These are phyloP conservation scores for Mya arenaria DNA, from an alignment of 1,140 invertebrate species.

Conservation along the genomic window DNA sequence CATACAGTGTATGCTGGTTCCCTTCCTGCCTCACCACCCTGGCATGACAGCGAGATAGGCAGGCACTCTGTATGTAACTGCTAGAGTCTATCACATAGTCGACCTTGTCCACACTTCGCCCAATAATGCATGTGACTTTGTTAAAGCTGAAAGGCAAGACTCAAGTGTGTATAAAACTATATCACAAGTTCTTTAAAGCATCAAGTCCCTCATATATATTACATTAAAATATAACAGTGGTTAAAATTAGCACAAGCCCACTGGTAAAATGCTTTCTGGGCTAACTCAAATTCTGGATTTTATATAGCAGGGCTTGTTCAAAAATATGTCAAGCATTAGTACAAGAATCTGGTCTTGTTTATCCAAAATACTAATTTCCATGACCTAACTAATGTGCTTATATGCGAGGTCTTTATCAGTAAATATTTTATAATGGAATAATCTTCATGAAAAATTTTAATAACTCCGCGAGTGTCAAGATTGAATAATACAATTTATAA, in stretches of 20 bases:
- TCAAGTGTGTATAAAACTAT: neutral
- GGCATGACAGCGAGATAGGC: slow-evolving; percentile 62
- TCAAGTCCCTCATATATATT: neutral
- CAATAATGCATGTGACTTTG: slow-evolving; percentile 61
- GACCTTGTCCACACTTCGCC: slow-evolving; percentile 56
- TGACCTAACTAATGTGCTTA: neutral
- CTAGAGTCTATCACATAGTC: slow-evolving; percentile 62
- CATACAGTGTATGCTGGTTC: slow-evolving; percentile 54
- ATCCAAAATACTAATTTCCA: too few species aligned
- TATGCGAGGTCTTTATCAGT: neutral
- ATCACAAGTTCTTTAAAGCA: neutral
- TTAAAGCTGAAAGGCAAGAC: slow-evolving; percentile 56
- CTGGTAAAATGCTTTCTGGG: neutral
- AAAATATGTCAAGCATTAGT: neutral
- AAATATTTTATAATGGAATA: neutral
- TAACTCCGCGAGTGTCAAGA: neutral
- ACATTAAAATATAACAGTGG: neutral
- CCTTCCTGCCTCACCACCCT: slow-evolving; percentile 51
- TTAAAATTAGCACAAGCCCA: neutral
- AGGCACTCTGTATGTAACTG: slow-evolving; percentile 48
- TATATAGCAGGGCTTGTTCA: neutral
- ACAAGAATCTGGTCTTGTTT: too few species aligned
- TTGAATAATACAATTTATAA: neutral
- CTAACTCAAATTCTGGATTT: neutral
- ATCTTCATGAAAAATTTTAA: neutral